Base-by-base conservation (phyloP, 2,797 vertebrate species). In the Myiothlypis coronata region DNA sequence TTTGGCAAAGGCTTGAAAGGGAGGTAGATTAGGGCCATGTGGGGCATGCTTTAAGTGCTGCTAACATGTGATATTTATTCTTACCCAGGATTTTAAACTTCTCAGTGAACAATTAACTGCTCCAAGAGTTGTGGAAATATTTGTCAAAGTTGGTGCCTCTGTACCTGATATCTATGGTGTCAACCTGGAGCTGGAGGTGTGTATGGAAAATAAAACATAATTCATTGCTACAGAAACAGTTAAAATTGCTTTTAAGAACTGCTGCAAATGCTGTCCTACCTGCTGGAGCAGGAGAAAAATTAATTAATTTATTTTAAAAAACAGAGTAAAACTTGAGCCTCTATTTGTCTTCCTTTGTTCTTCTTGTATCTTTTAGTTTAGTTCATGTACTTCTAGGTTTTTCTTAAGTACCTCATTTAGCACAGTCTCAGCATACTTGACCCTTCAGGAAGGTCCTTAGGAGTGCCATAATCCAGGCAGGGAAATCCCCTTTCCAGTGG, bases 111-210 rank as follows among this genome's bases (percentile, higher is more conserved):
- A 98, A n/a, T 95, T 99, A 93, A 99, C 98, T 18, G 82, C 97
- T 69, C 65, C 77, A 16, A 98, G 82, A 94, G 89, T 99, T 68
- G 56, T 99, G 87, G 96, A 98, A 86, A 95, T 99, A 87, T 96
- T 99, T 61, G 96, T 97, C 19, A 97, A 98, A 80, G 98, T 98
- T 56, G 98, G 93, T 84, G 96, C 90, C 9, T 97, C 80, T 17
- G 52, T 97, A 11, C 63, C 39, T 26, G 93, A 96, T 10, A 95
- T 76, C 28, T 85, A 85, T 12, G 93, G 91, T 89, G 89, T 94
- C 93, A 98, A 97, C 94, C 89, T 99, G 78, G 97, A 99, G 64
- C 83, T 97, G 21, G 98, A 99, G 99, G 99, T 99, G 55, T 67
- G 97, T 87, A 72, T 68, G 64, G n/a, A 22, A 61, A n/a, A 22